Percentiles rank a stretch among this genome's conserved stretches.
Evolutionary conservation across 2,888 invertebrate species (phyloP).

Genomic region (Cantharis rustica): DNA sequence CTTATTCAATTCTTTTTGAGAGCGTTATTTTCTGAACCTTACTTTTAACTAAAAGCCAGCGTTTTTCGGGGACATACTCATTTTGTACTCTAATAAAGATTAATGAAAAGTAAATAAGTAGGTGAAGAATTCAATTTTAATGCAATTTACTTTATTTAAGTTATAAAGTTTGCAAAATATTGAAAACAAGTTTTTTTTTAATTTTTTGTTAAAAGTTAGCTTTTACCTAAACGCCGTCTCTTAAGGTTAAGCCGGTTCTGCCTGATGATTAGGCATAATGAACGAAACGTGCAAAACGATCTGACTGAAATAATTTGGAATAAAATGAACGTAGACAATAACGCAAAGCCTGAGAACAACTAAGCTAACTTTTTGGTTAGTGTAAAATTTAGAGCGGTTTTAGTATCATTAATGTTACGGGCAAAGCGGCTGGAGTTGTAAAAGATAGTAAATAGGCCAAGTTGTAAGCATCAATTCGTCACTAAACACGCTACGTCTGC

Average conservation of each 20-base stretch:
- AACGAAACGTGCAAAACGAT: neutral
- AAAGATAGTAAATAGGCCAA: neutral
- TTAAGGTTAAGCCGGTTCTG: neutral
- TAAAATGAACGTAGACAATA: neutral
- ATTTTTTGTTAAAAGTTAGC: no score
- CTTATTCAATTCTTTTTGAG: no score
- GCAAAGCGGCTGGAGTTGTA: conserved; percentile 17
- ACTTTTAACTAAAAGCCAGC: no score
- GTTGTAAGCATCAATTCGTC: conserved; percentile 26
- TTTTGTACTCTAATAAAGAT: no score
- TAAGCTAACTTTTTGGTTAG: conserved; percentile 4
- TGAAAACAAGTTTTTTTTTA: no score
- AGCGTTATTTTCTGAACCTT: no score
- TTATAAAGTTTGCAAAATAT: no score
- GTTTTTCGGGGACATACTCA: no score
- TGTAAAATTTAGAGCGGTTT: conserved; percentile 15
- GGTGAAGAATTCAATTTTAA: no score
- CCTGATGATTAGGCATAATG: neutral
- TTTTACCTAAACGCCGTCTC: no score
- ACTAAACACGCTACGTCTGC: conserved; percentile 16
- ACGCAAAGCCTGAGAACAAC: neutral
- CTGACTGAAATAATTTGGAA: neutral
- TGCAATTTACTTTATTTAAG: no score
- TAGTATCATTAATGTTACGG: conserved; percentile 25
- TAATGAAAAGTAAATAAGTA: no score